phyloP scores from a whole-genome alignment of 2,888 invertebrate genomes.

The Alsophila aescularia region DNA sequence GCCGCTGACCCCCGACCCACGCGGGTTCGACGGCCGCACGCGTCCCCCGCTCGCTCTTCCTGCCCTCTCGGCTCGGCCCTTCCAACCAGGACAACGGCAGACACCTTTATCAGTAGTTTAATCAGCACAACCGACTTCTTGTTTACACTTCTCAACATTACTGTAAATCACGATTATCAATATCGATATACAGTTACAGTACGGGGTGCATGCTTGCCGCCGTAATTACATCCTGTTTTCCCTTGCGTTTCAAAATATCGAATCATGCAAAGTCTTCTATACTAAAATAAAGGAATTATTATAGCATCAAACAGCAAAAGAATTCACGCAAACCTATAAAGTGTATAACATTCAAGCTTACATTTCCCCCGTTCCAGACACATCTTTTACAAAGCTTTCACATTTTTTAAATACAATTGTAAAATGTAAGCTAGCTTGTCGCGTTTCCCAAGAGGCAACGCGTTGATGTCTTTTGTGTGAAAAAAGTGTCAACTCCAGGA shows the following conservation, averaged over 20 bases:
- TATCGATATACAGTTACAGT: slow-evolving; percentile 17
- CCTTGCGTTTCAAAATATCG: slow-evolving; percentile 30
- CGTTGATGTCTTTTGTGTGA: slow-evolving; percentile 36
- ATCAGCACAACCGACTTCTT: slow-evolving; percentile 55
- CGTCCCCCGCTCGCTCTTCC: slow-evolving; percentile 45
- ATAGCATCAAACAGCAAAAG: slow-evolving; percentile 28
- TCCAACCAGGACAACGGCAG: slow-evolving; percentile 56
- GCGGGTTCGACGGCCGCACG: slow-evolving; percentile 74
- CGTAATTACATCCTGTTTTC: slow-evolving; percentile 45
- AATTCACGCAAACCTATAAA: slow-evolving; percentile 36
- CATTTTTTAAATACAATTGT: neutral
- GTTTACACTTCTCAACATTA: slow-evolving; percentile 53
- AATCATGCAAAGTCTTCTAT: slow-evolving; percentile 20
- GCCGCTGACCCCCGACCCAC: slow-evolving; percentile 82
- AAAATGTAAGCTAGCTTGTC: neutral
- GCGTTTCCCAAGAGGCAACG: slow-evolving; percentile 8
- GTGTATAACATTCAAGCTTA: slow-evolving; percentile 11
- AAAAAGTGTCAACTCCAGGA: slow-evolving; percentile 5
- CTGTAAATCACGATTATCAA: slow-evolving; percentile 32
- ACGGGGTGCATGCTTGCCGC: slow-evolving; percentile 28
- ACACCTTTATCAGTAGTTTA: slow-evolving; percentile 63
- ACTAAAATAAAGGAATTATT: slow-evolving; percentile 28
- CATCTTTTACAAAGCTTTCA: slow-evolving; percentile 15
- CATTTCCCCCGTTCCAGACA: slow-evolving; percentile 20
- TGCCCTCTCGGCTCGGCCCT: slow-evolving; percentile 37